Percentiles rank a stretch among this genome's conserved stretches.
Conservation (phyloP, 1,140 invertebrate species). For the Calliopsis andreniformis region DNA sequence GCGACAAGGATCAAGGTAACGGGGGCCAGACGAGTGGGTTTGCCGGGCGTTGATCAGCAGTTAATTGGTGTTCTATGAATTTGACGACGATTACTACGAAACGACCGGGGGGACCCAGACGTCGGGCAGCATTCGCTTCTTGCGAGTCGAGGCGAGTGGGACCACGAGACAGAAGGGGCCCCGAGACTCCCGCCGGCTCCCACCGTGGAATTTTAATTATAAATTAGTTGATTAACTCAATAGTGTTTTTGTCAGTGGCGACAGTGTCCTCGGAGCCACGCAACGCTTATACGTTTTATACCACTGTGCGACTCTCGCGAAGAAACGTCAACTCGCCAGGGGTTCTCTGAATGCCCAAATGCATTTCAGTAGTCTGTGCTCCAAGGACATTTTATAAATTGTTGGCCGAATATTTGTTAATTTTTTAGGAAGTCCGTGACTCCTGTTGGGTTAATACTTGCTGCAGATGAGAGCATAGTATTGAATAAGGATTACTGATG, state of each 20-base stretch:
- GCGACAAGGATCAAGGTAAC: slow-evolving; percentile 43
- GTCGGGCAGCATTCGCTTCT: slow-evolving; percentile 64
- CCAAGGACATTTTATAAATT: not conserved
- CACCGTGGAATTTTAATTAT: slow-evolving; percentile 82
- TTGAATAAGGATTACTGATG: too few relatives aligned
- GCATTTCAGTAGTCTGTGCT: not conserved
- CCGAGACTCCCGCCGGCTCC: slow-evolving; percentile 60
- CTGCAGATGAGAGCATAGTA: too few relatives aligned
- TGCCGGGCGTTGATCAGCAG: slow-evolving; percentile 62
- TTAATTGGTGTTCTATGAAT: slow-evolving; percentile 82
- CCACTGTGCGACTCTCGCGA: slow-evolving; percentile 58
- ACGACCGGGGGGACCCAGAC: slow-evolving; percentile 64
- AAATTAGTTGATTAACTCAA: slow-evolving; percentile 83
- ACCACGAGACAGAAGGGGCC: slow-evolving; percentile 49
- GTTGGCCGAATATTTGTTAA: too few relatives aligned
- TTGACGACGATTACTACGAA: slow-evolving; percentile 78
- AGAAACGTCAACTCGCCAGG: slow-evolving; percentile 63
- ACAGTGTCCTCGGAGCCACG: slow-evolving; percentile 71
- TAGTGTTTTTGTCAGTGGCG: slow-evolving; percentile 79
- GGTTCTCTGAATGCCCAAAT: slow-evolving; percentile 62
- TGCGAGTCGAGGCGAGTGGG: slow-evolving; percentile 60
- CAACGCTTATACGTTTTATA: slow-evolving; percentile 39
- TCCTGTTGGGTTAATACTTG: too few relatives aligned
- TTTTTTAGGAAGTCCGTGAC: too few relatives aligned
- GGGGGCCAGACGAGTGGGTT: not conserved